Percentiles rank a stretch among this genome's conserved stretches.
phyloP scores from a whole-genome alignment of 2,888 invertebrate species.

The Noctua janthe region DNA sequence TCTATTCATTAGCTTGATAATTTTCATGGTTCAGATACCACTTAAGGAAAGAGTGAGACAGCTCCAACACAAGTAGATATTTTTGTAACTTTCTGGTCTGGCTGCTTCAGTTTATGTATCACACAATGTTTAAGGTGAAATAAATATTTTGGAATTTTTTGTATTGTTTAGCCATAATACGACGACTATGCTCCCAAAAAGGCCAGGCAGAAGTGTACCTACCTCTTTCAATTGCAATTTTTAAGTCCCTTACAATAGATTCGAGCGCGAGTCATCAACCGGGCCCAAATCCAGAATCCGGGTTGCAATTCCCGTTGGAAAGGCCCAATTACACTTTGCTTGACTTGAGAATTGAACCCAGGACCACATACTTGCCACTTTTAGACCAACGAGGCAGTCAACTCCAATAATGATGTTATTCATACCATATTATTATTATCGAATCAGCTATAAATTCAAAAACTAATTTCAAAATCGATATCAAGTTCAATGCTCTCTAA shows the following conservation, averaged over 20 bases:
- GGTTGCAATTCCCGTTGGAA: not conserved
- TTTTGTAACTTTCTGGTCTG: too few species aligned
- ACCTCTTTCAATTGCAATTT: not conserved
- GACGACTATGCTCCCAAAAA: not conserved
- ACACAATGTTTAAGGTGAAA: not conserved
- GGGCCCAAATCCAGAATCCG: not conserved
- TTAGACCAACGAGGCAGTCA: not conserved
- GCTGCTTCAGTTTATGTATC: not conserved
- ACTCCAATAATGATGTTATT: not conserved
- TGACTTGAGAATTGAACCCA: not conserved
- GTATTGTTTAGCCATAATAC: not conserved
- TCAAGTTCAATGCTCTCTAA: constrained; percentile 49
- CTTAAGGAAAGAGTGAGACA: too few species aligned
- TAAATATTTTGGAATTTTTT: not conserved
- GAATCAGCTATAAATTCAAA: constrained; percentile 6
- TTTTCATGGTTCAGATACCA: too few species aligned
- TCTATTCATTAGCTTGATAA: too few species aligned
- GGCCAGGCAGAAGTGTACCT: not conserved
- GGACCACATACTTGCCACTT: not conserved
- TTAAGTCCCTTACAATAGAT: not conserved
- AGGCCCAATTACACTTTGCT: not conserved
- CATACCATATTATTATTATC: not conserved
- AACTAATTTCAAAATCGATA: constrained; percentile 41
- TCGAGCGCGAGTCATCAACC: not conserved
- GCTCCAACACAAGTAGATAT: too few species aligned